A percentile compares a stretch with the other conserved stretches of the same genome.
These are phyloP conservation scores for Ictidomys tridecemlineatus DNA, from an alignment of 2,113 vertebrate genomes.

Conservation along the genomic window DNA sequence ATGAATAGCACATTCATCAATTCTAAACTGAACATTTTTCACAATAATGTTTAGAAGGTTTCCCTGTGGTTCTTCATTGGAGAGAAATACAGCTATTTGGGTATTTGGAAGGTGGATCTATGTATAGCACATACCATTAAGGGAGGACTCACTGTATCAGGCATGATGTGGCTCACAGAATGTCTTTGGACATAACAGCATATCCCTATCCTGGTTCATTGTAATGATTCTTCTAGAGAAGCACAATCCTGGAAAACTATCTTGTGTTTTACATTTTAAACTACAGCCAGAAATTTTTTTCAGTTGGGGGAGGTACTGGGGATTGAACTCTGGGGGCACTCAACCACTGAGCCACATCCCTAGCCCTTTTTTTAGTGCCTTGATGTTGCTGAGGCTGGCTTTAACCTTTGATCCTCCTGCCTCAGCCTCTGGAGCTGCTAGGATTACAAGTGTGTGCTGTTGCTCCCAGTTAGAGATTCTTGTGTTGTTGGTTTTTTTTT, in stretches of 20 bases:
- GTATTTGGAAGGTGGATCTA: neutral
- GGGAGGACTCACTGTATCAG: neutral
- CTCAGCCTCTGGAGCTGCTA: too few relatives aligned
- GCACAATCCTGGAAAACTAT: neutral
- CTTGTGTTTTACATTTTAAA: neutral
- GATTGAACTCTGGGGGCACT: too few relatives aligned
- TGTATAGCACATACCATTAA: neutral
- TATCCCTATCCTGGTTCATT: neutral
- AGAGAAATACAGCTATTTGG: constrained; percentile 34
- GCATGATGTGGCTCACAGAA: neutral
- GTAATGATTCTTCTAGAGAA: neutral
- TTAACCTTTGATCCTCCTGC: too few relatives aligned
- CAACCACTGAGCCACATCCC: too few relatives aligned
- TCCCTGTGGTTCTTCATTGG: constrained; percentile 62
- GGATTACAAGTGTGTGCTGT: too few relatives aligned
- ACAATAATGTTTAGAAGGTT: constrained; percentile 66
- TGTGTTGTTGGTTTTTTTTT: neutral
- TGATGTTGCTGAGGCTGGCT: too few relatives aligned
- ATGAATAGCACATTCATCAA: constrained; percentile 65
- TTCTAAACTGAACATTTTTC: constrained; percentile 71
- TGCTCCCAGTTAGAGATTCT: neutral
- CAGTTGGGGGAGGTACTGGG: too few relatives aligned
- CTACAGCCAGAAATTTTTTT: too few relatives aligned
- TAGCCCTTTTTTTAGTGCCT: too few relatives aligned
- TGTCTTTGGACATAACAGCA: neutral